Evolutionary conservation across 2,797 vertebrate species (phyloP).

Genomic region (Chelon labrosus): DNA sequence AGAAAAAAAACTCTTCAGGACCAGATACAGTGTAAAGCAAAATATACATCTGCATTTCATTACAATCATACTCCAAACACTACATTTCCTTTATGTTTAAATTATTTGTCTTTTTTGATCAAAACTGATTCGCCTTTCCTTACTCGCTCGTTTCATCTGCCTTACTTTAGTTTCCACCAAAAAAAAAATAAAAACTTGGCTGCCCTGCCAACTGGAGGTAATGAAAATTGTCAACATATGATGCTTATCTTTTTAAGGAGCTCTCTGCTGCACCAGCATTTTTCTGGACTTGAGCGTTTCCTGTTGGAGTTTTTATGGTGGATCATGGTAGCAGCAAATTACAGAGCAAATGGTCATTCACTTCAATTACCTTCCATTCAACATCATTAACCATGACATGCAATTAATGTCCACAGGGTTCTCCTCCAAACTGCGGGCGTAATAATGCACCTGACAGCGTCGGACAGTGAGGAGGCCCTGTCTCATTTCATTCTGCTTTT

Average conservation of each 20-base stretch:
- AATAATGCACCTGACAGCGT: constrained; percentile 50
- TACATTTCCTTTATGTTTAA: constrained; percentile 87
- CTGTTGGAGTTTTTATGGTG: constrained; percentile 78
- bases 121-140: constrained; percentile 80
- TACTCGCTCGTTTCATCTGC: constrained; percentile 79
- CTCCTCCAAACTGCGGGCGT: constrained; percentile 56
- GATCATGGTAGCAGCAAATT: constrained; percentile 85
- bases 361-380: constrained; percentile 80
- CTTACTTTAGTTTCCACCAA: constrained; percentile 80
- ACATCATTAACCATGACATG: constrained; percentile 80
- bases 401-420: constrained; percentile 77
- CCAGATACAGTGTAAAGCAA: constrained; percentile 78
- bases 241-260: constrained; percentile 85
- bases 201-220: constrained; percentile 81
- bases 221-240: constrained; percentile 86
- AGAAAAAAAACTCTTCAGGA: constrained; percentile 50
- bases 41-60: constrained; percentile 86
- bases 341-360: constrained; percentile 83
- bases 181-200: constrained; percentile 76
- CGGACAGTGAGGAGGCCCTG: constrained; percentile 43
- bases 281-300: constrained; percentile 77
- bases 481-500: constrained; percentile 38
- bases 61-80: constrained; percentile 85
- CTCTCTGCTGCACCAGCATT: constrained; percentile 73
- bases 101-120: constrained; percentile 87